These are phyloP conservation scores for Rhodophaea formosa DNA, from an alignment of 2,888 invertebrate species.

Conservation along the genomic window DNA sequence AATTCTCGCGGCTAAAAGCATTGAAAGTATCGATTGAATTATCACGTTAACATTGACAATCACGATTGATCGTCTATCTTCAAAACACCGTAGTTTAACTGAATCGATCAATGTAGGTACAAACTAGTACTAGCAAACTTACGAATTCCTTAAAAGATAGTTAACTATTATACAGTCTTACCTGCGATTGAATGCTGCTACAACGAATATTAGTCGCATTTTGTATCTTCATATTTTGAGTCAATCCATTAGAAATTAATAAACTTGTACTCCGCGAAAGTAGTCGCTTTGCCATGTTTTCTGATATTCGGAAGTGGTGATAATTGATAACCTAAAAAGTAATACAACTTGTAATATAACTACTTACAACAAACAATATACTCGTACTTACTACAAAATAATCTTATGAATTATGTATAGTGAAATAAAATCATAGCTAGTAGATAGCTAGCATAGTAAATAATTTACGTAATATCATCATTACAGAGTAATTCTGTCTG, in stretches of 20 bases:
- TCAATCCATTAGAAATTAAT: slow-evolving; percentile 1
- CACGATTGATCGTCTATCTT: no score
- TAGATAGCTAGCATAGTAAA: background rate
- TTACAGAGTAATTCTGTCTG: background rate
- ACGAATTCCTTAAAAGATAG: no score
- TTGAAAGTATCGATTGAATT: no score
- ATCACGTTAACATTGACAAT: no score
- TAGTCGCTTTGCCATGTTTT: slow-evolving; percentile 48
- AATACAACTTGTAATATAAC: no score
- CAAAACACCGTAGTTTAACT: no score
- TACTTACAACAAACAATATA: no score
- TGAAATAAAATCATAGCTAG: background rate
- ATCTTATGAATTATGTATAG: background rate
- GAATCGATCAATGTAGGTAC: no score
- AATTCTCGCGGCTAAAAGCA: no score
- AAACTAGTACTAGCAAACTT: no score
- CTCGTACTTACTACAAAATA: no score
- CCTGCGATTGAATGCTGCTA: slow-evolving; percentile 28
- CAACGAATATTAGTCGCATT: background rate
- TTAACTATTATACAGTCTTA: slow-evolving; percentile 30
- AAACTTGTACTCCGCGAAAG: slow-evolving; percentile 33
- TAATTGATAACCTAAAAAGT: slow-evolving; percentile 7
- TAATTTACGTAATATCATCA: background rate
- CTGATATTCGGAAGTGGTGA: slow-evolving; percentile 5
- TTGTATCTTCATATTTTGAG: background rate